Conservation (phyloP, 2,797 vertebrate genomes). For the Jordanella pulchra region DNA sequence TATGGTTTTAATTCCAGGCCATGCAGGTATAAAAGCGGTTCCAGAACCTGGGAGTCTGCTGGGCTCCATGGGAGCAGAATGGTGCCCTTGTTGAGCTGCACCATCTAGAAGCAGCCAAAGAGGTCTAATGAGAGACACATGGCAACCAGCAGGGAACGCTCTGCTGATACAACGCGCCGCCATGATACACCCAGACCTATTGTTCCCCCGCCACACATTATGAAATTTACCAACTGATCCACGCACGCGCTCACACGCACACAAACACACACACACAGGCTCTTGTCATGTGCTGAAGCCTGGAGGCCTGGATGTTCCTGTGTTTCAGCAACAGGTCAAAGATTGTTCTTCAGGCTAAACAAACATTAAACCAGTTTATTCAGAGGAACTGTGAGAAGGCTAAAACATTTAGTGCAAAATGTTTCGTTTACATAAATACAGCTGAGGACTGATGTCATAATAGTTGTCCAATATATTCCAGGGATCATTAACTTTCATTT, state of each 20-base stretch:
- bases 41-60: slow-evolving; percentile 4
- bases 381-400: not conserved
- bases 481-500: not conserved
- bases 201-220: slow-evolving; percentile 35
- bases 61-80: slow-evolving; percentile 46
- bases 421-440: not conserved
- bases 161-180: slow-evolving; percentile 36
- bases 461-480: not conserved
- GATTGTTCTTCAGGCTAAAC: slow-evolving; percentile 3
- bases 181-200: slow-evolving; percentile 41
- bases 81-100: slow-evolving; percentile 50
- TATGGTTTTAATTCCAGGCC: slow-evolving; percentile 5
- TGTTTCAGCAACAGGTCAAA: slow-evolving; percentile 20
- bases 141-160: slow-evolving; percentile 46
- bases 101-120: slow-evolving; percentile 54
- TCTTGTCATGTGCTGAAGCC: slow-evolving; percentile 36
- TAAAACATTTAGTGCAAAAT: too few species aligned
- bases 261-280: slow-evolving; percentile 15
- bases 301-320: not conserved
- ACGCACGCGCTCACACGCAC: slow-evolving; percentile 18
- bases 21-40: slow-evolving; percentile 12
- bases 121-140: slow-evolving; percentile 68
- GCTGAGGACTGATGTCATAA: not conserved
- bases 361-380: slow-evolving; percentile 3
- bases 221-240: slow-evolving; percentile 34